Evolutionary conservation across 53 echinoderm and acorn worm genomes (phyloP).

Genomic region (Paracentrotus lividus): DNA sequence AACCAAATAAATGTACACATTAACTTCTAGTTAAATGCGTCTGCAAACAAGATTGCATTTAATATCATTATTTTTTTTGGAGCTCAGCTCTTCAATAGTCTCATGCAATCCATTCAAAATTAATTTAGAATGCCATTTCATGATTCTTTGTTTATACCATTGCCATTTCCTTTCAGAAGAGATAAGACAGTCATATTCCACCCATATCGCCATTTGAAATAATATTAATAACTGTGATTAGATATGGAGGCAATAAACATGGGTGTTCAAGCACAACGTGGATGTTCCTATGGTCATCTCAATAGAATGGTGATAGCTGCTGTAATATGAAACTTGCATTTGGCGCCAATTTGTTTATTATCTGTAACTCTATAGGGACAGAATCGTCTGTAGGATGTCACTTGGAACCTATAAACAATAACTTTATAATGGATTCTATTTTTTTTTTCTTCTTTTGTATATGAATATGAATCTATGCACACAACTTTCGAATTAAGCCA

Average conservation of each 20-base stretch:
- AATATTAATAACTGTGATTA: neutral
- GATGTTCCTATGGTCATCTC: conserved; percentile 7
- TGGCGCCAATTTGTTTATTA: conserved; percentile 50
- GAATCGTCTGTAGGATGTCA: neutral
- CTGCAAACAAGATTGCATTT: too few species aligned
- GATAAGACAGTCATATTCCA: neutral
- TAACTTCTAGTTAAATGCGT: too few species aligned
- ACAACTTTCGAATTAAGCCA: neutral
- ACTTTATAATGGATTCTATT: neutral
- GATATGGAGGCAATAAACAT: neutral
- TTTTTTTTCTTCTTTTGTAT: neutral
- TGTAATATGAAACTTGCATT: conserved; percentile 18
- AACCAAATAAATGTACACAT: too few species aligned
- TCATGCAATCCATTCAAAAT: too few species aligned
- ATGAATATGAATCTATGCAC: neutral
- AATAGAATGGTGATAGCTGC: neutral
- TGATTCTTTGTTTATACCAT: neutral
- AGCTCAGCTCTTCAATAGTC: too few species aligned
- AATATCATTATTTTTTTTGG: too few species aligned
- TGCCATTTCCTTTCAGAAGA: neutral
- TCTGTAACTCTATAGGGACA: conserved; percentile 21
- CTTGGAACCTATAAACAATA: neutral
- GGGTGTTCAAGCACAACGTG: neutral
- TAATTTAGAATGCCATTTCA: neutral
- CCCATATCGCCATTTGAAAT: neutral